Base-by-base conservation (phyloP, 2,888 invertebrate species). In the Dasypogon diadema region DNA sequence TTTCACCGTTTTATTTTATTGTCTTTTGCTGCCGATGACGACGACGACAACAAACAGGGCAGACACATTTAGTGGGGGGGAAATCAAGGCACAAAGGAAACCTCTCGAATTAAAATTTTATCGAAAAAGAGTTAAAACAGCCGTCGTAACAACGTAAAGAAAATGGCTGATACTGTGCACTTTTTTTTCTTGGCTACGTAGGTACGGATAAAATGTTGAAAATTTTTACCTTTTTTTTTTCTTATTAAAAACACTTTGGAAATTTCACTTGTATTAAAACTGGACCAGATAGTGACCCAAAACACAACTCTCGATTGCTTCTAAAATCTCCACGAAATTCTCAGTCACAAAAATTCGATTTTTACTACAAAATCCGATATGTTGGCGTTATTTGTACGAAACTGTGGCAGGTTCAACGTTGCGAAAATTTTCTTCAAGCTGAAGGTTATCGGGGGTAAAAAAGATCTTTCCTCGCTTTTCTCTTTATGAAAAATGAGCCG, bases 161-260 rank as follows among this genome's bases (percentile, higher is more conserved):
- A 65, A 65, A 65, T 65, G 65, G 65, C 65, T 65, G 65, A 42
- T 65, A 46, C 65, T 21, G n/a, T n/a, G 51, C 65, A 48, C 46
- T 22, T 22, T 46, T 46, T 16, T 65, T 22, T 42, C 42, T 10
- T 42, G n/a, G 42, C 5, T 22, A 42, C 4, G 8, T 22, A 42
- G 46, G 37, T 42, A 8, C 18, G 8, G n/a, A 14, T 14, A 48
- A 51, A 51, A 18, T 51, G 51, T 51, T 51, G 42, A 42, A 42
- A 42, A 12, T 42, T 42, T 30, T 42, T 42, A 42, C 42, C 42
- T 42, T 42, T 30, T 30, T 5, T 6, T 6, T 30, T 30, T 30
- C 14, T 63, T 18, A 16, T 42, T 10, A 26, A n/a, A 65, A 21
- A 65, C 48, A 65, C 65, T 65, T 6, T 12, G 1, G 37, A 22